phyloP scores from a whole-genome alignment of 2,113 vertebrate species.

The Trichechus manatus region DNA sequence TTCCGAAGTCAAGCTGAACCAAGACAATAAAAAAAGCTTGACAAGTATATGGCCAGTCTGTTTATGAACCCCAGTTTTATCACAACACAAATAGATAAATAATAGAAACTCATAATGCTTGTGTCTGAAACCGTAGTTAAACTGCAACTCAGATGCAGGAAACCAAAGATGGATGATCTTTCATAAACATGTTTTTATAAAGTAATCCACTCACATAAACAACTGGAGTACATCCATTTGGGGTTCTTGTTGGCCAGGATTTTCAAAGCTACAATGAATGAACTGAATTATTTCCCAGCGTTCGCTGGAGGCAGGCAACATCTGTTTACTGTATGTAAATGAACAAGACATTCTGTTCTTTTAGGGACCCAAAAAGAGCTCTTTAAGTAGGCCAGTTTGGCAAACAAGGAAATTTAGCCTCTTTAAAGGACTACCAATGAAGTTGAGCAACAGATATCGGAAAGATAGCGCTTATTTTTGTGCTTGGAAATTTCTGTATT shows the following conservation, averaged over 20 bases:
- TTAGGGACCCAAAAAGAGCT: conserved; percentile 72
- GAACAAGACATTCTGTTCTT: conserved; percentile 88
- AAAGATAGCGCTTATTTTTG: background rate
- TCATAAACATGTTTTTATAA: conserved; percentile 82
- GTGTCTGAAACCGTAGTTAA: conserved; percentile 79
- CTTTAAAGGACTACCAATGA: conserved; percentile 54
- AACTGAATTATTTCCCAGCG: conserved; percentile 86
- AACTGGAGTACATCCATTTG: conserved; percentile 83
- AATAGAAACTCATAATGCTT: conserved; percentile 69
- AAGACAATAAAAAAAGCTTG: conserved; percentile 77
- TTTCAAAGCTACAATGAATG: conserved; percentile 84
- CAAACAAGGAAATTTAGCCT: conserved; percentile 45
- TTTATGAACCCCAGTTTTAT: conserved; percentile 77
- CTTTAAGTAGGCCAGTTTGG: conserved; percentile 70
- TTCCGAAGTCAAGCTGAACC: conserved; percentile 75
- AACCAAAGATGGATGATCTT: conserved; percentile 82
- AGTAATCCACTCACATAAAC: conserved; percentile 84
- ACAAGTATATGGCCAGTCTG: conserved; percentile 67
- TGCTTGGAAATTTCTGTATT: conserved; percentile 57
- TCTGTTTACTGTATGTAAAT: conserved; percentile 90
- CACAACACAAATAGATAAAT: conserved; percentile 80
- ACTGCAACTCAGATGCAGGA: conserved; percentile 69
- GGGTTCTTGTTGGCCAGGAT: conserved; percentile 82
- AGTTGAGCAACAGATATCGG: conserved; percentile 57
- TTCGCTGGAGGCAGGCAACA: conserved; percentile 82